Evolutionary conservation across 2,888 invertebrate genomes (phyloP), one percentile per base, ranked within the genome.

Genomic region (Muschampia plurimacula): DNA sequence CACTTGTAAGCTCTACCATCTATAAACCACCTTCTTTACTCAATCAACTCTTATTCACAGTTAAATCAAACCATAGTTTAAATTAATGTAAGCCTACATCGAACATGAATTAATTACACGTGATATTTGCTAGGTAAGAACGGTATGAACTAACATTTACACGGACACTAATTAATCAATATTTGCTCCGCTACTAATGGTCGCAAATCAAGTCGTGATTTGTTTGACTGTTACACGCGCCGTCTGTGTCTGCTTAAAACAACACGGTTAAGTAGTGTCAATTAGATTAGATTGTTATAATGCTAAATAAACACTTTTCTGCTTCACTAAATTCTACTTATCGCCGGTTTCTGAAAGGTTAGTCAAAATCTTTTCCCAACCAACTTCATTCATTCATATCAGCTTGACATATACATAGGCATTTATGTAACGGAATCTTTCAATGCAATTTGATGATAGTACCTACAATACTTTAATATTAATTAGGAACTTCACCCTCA

Each of bases 151-250:
- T 28, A 68, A 68, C 67, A 68, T 60, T 60, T 59, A 60, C 60
- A 44, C 60, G 13, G 55, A 28, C 32, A 32, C 41, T 68, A 68
- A 68, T 68, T 68, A 68, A 60, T 68, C 60, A 60, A 59, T 68
- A 60, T 68, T 68, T 68, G 22, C 60, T 12, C 6, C 13, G 15
- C 60, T 12, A 49, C 46, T 62, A 68, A 68, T 68, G 36, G n/a
- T 46, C 60, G 49, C 60, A 69, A 49, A 49, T 69, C 68, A 49
- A 49, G 39, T 49, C 7, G 62, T 69, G 68, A 69, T 69, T 69
- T 69, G 67, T 67, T 59, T 67, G 59, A 57, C 28, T 32, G 22
- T 32, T 36, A 22, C 67, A 67, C 59, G 67, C n/a, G 67, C 46
- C n/a, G 7, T 46, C 4, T 28, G 28, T 0, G 28, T 32, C 49